Base-by-base conservation (phyloP, 1,140 invertebrate species). In the Capitella teleta region DNA sequence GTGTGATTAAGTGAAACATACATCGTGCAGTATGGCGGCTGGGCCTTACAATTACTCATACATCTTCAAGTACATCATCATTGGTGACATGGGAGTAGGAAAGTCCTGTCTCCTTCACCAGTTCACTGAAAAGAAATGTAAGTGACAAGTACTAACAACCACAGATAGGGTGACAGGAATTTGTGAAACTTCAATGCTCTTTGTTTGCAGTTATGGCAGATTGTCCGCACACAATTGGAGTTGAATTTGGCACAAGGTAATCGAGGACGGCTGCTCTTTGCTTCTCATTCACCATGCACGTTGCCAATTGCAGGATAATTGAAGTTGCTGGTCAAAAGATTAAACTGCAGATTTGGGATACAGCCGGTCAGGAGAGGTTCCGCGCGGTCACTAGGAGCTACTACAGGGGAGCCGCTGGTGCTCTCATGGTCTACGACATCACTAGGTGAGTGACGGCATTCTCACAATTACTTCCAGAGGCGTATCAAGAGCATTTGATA, bases 11-110 rank as follows among this genome's bases (percentile, higher is more conserved):
- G 8, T 32, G n/a, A 32, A 32, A 32, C n/a, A 8, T 25, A 44
- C 23, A 44, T 6, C 42, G 18, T 21, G 8, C 8, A 47, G 19
- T 19, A 47, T 47, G 45, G 45, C 45, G 23, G 63, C 68, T 16
- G 72, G 68, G 43, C 95, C 94, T 30, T 98, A 98, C 72, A 98
- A 97, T 76, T 99, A 99, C 75, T 95, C 92, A 23, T 98, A 98
- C 68, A 98, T 99, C 66, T 99, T 99, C 74, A 99, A 98, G 70
- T 99, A 98, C 67, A 98, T 99, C 56, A 98, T 99, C 55, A 98
- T 99, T 48, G 76, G 76, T 70, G 95, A 78, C 58, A 77, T 77
- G 76, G 76, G 76, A 30, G 76, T 77, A 28, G 94, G 93, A 30
- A 98, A 98, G 75, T 97, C 92, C 42, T 99, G 96, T 72, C 79